Percentiles rank a stretch among this genome's conserved stretches.
phyloP scores from a whole-genome alignment of 2,113 vertebrate genomes.

The Psophia crepitans region DNA sequence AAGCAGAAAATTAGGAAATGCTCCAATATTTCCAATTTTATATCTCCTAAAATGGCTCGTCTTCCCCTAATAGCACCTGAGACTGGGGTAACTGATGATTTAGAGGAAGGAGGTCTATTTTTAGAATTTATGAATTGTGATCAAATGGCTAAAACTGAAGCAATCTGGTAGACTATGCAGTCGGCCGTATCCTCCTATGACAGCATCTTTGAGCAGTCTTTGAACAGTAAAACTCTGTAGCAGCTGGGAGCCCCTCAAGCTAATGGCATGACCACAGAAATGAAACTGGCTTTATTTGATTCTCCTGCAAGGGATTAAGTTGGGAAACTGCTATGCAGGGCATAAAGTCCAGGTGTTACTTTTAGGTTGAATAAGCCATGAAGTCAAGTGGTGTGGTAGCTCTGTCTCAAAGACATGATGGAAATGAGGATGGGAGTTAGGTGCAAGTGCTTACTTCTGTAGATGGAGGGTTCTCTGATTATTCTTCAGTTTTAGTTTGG shows the following conservation, averaged over 20 bases:
- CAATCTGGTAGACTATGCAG: neutral
- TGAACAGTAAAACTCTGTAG: neutral
- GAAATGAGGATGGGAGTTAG: neutral
- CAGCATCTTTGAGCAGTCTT: neutral
- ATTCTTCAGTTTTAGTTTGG: neutral
- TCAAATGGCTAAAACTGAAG: neutral
- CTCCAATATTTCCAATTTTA: neutral
- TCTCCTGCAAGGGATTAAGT: neutral
- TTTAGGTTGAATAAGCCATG: neutral
- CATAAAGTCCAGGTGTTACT: constrained; percentile 35
- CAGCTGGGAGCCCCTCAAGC: neutral
- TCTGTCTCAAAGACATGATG: neutral
- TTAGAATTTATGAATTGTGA: neutral
- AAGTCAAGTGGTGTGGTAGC: neutral
- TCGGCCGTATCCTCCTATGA: neutral
- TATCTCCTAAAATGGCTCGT: neutral
- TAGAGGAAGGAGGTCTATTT: neutral
- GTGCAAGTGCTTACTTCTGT: neutral
- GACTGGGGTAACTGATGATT: neutral
- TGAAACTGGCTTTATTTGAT: neutral
- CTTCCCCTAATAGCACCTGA: neutral
- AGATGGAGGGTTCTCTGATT: neutral
- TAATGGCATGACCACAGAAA: neutral
- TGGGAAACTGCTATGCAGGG: constrained; percentile 2
- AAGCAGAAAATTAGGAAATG: neutral